A percentile compares a stretch with the other conserved stretches of the same genome.
Evolutionary conservation across 2,888 invertebrate species (phyloP).

Genomic region (Acleris sparsana): DNA sequence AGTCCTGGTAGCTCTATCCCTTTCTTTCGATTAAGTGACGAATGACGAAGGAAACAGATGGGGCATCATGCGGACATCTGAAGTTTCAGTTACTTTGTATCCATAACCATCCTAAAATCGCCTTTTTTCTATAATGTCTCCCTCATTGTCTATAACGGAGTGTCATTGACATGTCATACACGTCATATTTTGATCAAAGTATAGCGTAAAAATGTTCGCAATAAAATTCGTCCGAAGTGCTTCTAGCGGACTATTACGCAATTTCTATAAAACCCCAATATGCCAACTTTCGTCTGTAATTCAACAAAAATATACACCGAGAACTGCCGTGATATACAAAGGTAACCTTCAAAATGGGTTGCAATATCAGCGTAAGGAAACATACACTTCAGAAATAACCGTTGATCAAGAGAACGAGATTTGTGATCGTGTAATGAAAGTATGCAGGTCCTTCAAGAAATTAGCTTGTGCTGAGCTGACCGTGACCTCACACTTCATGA

Average conservation of each 20-base stretch:
- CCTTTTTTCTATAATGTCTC: too few relatives aligned
- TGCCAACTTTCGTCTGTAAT: slow-evolving; percentile 73
- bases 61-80: too few relatives aligned
- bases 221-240: slow-evolving; percentile 74
- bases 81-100: too few relatives aligned
- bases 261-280: slow-evolving; percentile 70
- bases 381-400: slow-evolving; percentile 64
- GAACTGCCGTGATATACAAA: slow-evolving; percentile 48
- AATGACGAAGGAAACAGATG: too few relatives aligned
- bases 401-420: slow-evolving; percentile 84
- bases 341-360: slow-evolving; percentile 43
- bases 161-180: slow-evolving; percentile 28
- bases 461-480: slow-evolving; percentile 93
- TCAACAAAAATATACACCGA: slow-evolving; percentile 68
- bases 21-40: too few relatives aligned
- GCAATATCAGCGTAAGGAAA: slow-evolving; percentile 57
- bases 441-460: slow-evolving; percentile 95
- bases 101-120: too few relatives aligned
- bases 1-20: too few relatives aligned
- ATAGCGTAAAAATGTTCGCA: slow-evolving; percentile 76
- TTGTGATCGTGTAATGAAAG: slow-evolving; percentile 92
- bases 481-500: slow-evolving; percentile 97
- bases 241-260: slow-evolving; percentile 74
- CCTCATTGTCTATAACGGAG: slow-evolving; percentile 53
- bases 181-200: slow-evolving; percentile 38